These are phyloP conservation scores for Gastrophryne carolinensis DNA, from an alignment of 2,797 vertebrate genomes.

Conservation along the genomic window DNA sequence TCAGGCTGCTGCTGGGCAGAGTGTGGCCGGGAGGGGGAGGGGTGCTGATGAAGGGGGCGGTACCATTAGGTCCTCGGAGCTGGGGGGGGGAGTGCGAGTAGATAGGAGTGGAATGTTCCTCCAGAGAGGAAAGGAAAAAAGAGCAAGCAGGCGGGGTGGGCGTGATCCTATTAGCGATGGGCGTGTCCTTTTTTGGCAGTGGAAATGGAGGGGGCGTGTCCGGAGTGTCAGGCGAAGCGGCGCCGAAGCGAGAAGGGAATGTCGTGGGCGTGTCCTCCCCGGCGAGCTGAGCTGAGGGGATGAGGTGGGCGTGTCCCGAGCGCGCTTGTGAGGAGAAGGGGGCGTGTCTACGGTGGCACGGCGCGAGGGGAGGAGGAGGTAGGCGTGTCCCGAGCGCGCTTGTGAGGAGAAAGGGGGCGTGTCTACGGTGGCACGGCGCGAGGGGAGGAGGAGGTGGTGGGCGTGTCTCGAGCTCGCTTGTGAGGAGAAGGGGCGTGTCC, in stretches of 20 bases:
- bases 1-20: too few species aligned
- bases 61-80: conserved; percentile 1
- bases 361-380: background rate
- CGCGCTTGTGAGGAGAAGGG: conserved; percentile 55
- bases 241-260: background rate
- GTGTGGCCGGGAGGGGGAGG: background rate
- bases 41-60: conserved; percentile 56
- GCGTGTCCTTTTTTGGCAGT: background rate
- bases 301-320: conserved; percentile 23
- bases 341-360: conserved; percentile 64
- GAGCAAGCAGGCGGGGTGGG: background rate
- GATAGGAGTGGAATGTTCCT: conserved; percentile 52
- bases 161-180: background rate
- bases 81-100: conserved; percentile 27
- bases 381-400: too few species aligned
- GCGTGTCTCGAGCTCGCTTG: too few species aligned
- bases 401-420: conserved; percentile 62
- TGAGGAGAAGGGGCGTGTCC: background rate
- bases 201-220: background rate
- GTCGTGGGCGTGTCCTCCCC: too few species aligned
- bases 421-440: conserved; percentile 54
- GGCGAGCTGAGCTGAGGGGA: too few species aligned
- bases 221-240: background rate
- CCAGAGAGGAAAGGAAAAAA: conserved; percentile 17
- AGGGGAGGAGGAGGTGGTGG: background rate